These are phyloP conservation scores for Unio delphinus DNA, from an alignment of 2,888 invertebrate genomes.

Conservation along the genomic window DNA sequence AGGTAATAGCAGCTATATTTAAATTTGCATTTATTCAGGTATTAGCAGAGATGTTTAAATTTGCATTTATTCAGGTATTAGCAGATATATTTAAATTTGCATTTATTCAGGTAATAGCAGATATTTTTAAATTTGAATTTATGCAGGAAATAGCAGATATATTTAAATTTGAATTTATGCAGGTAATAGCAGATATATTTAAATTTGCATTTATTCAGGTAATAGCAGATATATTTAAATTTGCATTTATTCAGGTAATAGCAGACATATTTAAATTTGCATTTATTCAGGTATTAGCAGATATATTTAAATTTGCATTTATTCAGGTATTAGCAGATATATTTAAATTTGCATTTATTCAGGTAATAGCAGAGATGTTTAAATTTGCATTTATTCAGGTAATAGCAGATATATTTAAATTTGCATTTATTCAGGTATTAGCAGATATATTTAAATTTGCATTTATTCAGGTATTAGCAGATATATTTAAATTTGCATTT, in stretches of 20 bases:
- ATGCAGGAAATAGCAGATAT: slow-evolving; percentile 76
- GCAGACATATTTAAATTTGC: background rate
- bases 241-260: slow-evolving; percentile 80
- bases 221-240: too few relatives aligned
- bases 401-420: slow-evolving; percentile 20
- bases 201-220: background rate
- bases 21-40: background rate
- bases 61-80: slow-evolving; percentile 80
- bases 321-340: slow-evolving; percentile 76
- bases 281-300: background rate
- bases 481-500: background rate
- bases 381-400: slow-evolving; percentile 83
- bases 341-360: background rate
- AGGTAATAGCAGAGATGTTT: too few relatives aligned
- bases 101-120: background rate
- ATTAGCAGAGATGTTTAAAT: too few relatives aligned
- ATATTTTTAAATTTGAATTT: too few relatives aligned
- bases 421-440: background rate
- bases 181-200: slow-evolving; percentile 72
- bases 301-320: too few relatives aligned
- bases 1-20: slow-evolving; percentile 72
- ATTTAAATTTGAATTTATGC: slow-evolving; percentile 79
- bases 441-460: too few relatives aligned
- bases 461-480: slow-evolving; percentile 78
- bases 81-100: background rate